These are phyloP conservation scores for Pseudoatta argentina DNA, from an alignment of 1,140 invertebrate genomes.

Conservation along the genomic window DNA sequence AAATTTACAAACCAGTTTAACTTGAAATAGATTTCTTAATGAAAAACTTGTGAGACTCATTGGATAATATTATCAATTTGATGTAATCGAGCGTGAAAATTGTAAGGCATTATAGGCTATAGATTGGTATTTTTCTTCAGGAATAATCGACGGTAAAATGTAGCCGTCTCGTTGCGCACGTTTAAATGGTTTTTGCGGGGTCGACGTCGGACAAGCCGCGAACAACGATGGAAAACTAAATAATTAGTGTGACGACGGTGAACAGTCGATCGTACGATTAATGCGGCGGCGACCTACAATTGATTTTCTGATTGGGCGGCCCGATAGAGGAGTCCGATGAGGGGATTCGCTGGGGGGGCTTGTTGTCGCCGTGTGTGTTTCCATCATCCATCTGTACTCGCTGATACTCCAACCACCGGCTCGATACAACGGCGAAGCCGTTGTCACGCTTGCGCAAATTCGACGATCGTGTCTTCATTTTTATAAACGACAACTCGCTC, in stretches of 20 bases:
- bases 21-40: neutral
- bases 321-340: neutral
- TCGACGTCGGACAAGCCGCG: conserved; percentile 29
- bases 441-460: conserved; percentile 51
- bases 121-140: neutral
- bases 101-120: neutral
- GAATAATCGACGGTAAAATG: neutral
- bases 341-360: neutral
- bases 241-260: conserved; percentile 50
- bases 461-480: conserved; percentile 48
- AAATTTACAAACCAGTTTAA: neutral
- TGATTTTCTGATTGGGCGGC: conserved; percentile 58
- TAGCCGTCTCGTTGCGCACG: neutral
- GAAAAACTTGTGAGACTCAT: neutral
- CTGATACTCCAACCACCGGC: conserved; percentile 4
- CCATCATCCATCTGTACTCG: conserved; percentile 27
- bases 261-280: conserved; percentile 52
- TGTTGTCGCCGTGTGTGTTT: conserved; percentile 10
- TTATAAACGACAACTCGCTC: conserved; percentile 1
- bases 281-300: conserved; percentile 40
- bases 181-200: conserved; percentile 18
- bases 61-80: neutral
- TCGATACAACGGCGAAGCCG: conserved; percentile 39
- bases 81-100: conserved; percentile 4
- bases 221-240: conserved; percentile 55